Conservation (phyloP, 2,888 invertebrate species). For the Biston stratarius region DNA sequence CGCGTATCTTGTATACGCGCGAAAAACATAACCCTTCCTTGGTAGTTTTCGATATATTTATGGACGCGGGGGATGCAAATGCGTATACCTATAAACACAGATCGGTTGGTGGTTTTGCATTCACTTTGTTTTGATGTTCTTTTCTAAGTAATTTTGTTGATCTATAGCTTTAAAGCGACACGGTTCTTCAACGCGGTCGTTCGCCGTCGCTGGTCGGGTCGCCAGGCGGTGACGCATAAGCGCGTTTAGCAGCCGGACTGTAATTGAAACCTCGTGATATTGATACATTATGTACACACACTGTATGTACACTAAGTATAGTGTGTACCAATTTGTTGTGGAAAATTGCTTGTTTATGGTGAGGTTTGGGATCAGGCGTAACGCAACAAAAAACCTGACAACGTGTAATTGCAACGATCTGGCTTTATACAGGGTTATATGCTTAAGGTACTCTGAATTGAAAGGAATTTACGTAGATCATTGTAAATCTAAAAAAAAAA, state of each 20-base stretch:
- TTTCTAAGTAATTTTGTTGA: not conserved
- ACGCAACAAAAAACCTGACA: not conserved
- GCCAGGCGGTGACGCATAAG: constrained; percentile 49
- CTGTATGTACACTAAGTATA: constrained; percentile 38
- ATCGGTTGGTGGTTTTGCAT: too few relatives aligned
- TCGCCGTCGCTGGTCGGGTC: constrained; percentile 25
- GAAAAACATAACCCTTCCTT: too few relatives aligned
- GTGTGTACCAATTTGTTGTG: constrained; percentile 40
- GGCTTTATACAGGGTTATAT: too few relatives aligned
- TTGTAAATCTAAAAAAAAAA: too few relatives aligned
- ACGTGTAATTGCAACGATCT: not conserved
- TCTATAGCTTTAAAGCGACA: constrained; percentile 3
- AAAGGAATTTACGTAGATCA: too few relatives aligned
- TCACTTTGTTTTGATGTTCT: too few relatives aligned
- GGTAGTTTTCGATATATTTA: too few relatives aligned
- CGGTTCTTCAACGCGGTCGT: constrained; percentile 13
- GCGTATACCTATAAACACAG: too few relatives aligned
- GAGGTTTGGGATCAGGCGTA: constrained; percentile 1
- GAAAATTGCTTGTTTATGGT: constrained; percentile 13
- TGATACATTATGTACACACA: constrained; percentile 55
- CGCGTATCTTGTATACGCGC: too few relatives aligned
- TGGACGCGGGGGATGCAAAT: too few relatives aligned
- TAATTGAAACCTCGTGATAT: constrained; percentile 84
- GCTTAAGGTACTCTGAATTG: too few relatives aligned
- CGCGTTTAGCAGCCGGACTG: constrained; percentile 70